These are phyloP conservation scores for Rhegmatorhina hoffmannsi DNA, from an alignment of 2,113 vertebrate species.

Conservation along the genomic window DNA sequence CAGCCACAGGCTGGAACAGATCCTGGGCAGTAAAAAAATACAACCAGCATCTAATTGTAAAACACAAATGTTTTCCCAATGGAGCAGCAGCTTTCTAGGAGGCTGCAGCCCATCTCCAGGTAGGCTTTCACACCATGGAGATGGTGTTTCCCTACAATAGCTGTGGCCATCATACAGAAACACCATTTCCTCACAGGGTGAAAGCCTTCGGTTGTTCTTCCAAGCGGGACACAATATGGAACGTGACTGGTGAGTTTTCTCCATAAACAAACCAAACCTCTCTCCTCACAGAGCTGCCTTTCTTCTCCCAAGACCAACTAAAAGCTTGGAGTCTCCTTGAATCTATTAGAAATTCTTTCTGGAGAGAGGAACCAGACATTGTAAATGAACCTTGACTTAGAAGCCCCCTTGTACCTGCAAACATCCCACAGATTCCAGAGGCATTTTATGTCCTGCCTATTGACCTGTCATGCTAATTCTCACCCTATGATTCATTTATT, in stretches of 20 bases:
- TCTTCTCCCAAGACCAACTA: constrained; percentile 73
- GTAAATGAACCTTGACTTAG: constrained; percentile 79
- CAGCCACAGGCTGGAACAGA: constrained; percentile 57
- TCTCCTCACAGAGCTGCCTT: constrained; percentile 78
- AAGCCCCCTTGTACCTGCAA: constrained; percentile 77
- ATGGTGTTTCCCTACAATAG: background rate
- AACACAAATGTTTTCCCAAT: constrained; percentile 65
- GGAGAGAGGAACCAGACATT: constrained; percentile 80
- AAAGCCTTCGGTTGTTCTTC: constrained; percentile 70
- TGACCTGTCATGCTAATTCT: constrained; percentile 73
- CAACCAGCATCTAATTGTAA: constrained; percentile 44
- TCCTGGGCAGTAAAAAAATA: background rate
- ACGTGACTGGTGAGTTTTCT: constrained; percentile 72
- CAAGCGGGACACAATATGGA: constrained; percentile 69
- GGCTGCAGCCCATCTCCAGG: constrained; percentile 44
- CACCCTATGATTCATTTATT: constrained; percentile 79
- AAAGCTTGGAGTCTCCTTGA: constrained; percentile 75
- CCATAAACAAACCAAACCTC: constrained; percentile 75
- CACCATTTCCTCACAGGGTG: background rate
- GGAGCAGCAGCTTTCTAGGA: constrained; percentile 19
- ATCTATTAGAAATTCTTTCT: constrained; percentile 78
- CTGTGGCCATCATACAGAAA: background rate
- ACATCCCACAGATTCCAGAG: constrained; percentile 75
- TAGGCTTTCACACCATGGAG: background rate
- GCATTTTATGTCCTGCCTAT: constrained; percentile 72